phyloP scores from a whole-genome alignment of 2,888 invertebrate species.

The Ennomos erosarius region DNA sequence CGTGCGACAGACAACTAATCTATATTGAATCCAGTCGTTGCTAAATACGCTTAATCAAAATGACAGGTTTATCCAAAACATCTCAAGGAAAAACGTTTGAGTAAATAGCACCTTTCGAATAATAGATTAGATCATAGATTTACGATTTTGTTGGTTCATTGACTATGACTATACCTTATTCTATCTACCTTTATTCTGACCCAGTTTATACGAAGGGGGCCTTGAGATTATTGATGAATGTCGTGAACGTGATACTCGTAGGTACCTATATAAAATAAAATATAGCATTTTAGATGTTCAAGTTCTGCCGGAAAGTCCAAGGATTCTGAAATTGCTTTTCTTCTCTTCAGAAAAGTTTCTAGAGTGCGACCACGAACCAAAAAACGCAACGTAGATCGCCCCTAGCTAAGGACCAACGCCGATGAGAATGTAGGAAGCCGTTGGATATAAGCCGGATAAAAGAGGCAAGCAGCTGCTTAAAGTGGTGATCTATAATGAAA shows the following conservation, averaged over 20 bases:
- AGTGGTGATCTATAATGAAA: no score
- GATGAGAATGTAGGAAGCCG: no score
- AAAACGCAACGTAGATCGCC: no score
- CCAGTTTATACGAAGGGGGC: neutral
- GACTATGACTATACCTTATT: neutral
- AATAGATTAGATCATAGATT: constrained; percentile 21
- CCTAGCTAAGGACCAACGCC: no score
- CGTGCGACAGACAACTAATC: constrained; percentile 3
- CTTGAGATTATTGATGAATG: constrained; percentile 1
- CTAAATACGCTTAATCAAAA: constrained; percentile 26
- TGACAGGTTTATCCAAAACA: constrained; percentile 28
- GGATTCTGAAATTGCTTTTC: no score
- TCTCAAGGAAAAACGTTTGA: constrained; percentile 29
- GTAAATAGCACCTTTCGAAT: constrained; percentile 28
- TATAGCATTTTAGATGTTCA: neutral
- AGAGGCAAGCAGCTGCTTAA: no score
- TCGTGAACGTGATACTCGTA: constrained; percentile 4
- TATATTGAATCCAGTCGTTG: constrained; percentile 1
- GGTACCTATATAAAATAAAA: neutral
- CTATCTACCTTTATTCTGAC: constrained; percentile 1
- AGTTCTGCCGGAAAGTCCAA: no score
- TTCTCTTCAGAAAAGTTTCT: no score
- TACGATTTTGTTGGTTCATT: constrained; percentile 12
- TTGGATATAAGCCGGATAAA: no score
- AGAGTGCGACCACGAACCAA: no score